Conservation (phyloP, 2,797 vertebrate species). For the Gastrophryne carolinensis region DNA sequence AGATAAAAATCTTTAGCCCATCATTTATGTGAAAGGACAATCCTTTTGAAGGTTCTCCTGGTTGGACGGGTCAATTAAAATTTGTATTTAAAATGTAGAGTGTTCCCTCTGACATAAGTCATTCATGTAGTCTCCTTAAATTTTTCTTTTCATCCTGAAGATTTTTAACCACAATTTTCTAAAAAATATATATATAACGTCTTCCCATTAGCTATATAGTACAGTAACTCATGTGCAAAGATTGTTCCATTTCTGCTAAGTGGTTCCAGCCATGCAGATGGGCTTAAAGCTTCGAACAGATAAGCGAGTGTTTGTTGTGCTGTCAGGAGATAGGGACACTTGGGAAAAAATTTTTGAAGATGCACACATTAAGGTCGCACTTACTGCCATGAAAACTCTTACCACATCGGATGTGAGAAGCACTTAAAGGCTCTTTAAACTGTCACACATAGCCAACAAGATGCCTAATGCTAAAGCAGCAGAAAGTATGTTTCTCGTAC, state of each 20-base stretch:
- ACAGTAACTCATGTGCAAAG: neutral
- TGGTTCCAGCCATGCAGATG: conserved; percentile 1
- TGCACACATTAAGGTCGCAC: conserved; percentile 43
- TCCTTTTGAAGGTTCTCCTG: no score
- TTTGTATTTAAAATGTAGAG: no score
- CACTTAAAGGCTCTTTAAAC: conserved; percentile 45
- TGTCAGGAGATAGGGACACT: conserved; percentile 27
- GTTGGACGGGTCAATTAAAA: no score
- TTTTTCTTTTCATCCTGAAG: no score
- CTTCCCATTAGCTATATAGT: neutral
- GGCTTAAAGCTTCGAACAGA: conserved; percentile 12
- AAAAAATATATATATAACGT: no score
- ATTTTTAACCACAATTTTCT: no score
- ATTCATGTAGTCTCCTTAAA: no score
- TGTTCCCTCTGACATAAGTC: no score
- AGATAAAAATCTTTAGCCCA: no score
- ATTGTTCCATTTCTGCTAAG: conserved; percentile 20
- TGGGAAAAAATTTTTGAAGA: conserved; percentile 7
- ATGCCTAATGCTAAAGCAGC: conserved; percentile 1
- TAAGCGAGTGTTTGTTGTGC: conserved; percentile 1
- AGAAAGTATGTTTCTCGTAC: conserved; percentile 20
- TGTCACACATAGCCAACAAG: conserved; percentile 16
- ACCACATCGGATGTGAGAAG: conserved; percentile 34
- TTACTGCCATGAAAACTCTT: conserved; percentile 37
- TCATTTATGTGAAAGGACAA: no score